phyloP scores from a whole-genome alignment of 2,797 vertebrate species.

The Melanotaenia trifasciata region DNA sequence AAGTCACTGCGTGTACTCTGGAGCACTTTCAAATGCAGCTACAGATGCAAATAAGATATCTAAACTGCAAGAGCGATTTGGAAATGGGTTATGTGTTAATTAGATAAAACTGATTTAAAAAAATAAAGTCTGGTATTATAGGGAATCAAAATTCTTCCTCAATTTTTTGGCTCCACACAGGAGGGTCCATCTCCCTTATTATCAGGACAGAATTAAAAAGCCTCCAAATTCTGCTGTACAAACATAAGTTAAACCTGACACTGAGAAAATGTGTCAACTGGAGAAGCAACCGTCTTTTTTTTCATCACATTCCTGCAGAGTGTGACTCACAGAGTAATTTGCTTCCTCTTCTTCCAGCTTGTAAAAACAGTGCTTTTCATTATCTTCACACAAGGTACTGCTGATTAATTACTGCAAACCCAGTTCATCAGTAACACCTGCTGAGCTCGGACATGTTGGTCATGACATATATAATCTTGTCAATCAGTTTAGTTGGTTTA shows the following conservation, averaged over 20 bases:
- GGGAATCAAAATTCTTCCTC: background rate
- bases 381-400: background rate
- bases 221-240: background rate
- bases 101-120: too few species aligned
- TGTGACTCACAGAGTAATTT: background rate
- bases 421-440: background rate
- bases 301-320: background rate
- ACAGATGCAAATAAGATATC: background rate
- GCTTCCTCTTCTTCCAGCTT: background rate
- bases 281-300: background rate
- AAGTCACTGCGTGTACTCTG: background rate
- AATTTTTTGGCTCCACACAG: too few species aligned
- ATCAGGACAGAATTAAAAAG: background rate
- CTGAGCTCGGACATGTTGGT: background rate
- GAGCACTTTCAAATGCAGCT: background rate
- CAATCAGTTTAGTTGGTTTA: too few species aligned
- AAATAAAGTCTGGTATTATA: too few species aligned
- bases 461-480: background rate
- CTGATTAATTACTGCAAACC: background rate
- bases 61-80: background rate
- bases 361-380: background rate
- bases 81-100: too few species aligned
- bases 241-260: background rate
- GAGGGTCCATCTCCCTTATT: too few species aligned
- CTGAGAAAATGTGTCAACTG: background rate